Evolutionary conservation across 2,888 invertebrate genomes (phyloP).

Genomic region (Hyles lineata): DNA sequence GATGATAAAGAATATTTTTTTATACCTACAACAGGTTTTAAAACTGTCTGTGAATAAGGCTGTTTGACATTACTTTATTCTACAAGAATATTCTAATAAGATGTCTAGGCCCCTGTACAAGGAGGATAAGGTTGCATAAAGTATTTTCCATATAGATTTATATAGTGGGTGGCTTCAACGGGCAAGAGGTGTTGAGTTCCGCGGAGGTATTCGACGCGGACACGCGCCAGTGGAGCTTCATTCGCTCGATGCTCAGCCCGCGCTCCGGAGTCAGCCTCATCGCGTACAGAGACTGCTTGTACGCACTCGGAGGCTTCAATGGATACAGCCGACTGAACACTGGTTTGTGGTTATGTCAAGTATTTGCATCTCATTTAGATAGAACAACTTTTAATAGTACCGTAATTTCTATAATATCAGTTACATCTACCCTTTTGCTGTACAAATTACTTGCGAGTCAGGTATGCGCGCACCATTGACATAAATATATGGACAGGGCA

Average conservation of each 20-base stretch:
- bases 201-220: slow-evolving; percentile 90
- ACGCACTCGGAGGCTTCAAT: slow-evolving; percentile 93
- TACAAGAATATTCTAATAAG: too few relatives aligned
- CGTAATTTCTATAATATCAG: not conserved
- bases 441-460: too few relatives aligned
- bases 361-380: not conserved
- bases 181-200: slow-evolving; percentile 89
- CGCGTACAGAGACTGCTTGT: slow-evolving; percentile 87
- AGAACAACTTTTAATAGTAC: too few relatives aligned
- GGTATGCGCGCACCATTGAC: too few relatives aligned
- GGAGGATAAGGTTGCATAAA: too few relatives aligned
- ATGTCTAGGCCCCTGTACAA: too few relatives aligned
- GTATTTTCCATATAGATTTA: slow-evolving; percentile 81
- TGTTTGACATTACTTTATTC: too few relatives aligned
- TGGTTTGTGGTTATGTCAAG: slow-evolving; percentile 60
- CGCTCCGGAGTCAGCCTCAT: slow-evolving; percentile 91
- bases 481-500: too few relatives aligned
- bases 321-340: slow-evolving; percentile 88
- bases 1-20: too few relatives aligned
- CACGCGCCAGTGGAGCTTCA: slow-evolving; percentile 89
- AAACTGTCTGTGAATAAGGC: too few relatives aligned
- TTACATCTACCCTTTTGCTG: too few relatives aligned
- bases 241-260: slow-evolving; percentile 88
- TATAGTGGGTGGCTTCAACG: slow-evolving; percentile 93
- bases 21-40: too few relatives aligned